A percentile compares a stretch with the other conserved stretches of the same genome.
Evolutionary conservation across 2,888 invertebrate species (phyloP).

Genomic region (Microctonus aethiopoides): DNA sequence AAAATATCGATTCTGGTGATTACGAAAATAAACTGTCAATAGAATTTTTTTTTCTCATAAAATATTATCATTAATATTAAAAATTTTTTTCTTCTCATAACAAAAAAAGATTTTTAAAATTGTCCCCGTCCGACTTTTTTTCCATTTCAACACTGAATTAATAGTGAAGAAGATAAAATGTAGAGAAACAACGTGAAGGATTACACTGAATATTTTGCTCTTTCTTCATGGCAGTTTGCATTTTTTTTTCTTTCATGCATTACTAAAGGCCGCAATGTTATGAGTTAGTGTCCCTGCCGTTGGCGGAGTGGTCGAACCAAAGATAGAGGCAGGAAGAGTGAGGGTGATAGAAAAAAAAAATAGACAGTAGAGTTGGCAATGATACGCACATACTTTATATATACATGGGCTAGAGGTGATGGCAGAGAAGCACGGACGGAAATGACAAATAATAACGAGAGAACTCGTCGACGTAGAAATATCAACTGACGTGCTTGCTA

Average conservation of each 20-base stretch:
- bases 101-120: no score
- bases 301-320: not conserved
- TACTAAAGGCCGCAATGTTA: not conserved
- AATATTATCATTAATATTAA: no score
- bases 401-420: not conserved
- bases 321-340: not conserved
- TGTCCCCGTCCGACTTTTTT: not conserved
- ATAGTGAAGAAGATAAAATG: not conserved
- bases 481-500: constrained; percentile 40
- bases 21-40: no score
- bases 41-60: no score
- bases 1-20: no score
- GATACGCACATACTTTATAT: not conserved
- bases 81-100: no score
- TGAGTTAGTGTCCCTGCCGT: not conserved
- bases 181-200: not conserved
- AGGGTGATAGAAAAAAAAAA: not conserved
- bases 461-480: constrained; percentile 43
- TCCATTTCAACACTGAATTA: not conserved
- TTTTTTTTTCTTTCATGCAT: not conserved
- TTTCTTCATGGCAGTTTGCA: not conserved
- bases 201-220: not conserved
- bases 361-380: not conserved
- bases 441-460: constrained; percentile 60
- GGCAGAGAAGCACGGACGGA: constrained; percentile 26